Conservation (phyloP, 1,140 invertebrate genomes). For the Drosophila santomea region DNA sequence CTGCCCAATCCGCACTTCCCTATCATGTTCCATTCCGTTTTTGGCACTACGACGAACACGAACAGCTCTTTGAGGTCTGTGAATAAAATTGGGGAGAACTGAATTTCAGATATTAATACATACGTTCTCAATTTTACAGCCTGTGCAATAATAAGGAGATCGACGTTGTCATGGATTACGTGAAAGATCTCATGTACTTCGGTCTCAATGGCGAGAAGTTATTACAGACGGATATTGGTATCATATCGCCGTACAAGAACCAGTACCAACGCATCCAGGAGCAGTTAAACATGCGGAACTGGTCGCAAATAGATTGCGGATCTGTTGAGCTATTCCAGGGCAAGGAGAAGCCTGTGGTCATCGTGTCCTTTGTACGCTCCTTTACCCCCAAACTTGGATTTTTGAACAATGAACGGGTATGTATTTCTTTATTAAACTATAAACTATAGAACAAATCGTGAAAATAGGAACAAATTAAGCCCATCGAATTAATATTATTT, state of each 20-base stretch:
- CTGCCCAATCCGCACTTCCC: conserved; percentile 86
- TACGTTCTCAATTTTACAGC: conserved; percentile 15
- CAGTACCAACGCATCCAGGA: conserved; percentile 87
- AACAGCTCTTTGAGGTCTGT: conserved; percentile 67
- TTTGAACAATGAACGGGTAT: conserved; percentile 89
- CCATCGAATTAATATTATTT: background rate
- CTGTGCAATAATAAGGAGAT: conserved; percentile 86
- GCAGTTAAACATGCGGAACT: conserved; percentile 72
- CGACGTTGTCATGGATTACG: conserved; percentile 86
- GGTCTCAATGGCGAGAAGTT: conserved; percentile 85
- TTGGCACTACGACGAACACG: conserved; percentile 79
- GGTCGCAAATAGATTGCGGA: conserved; percentile 88
- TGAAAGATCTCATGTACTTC: conserved; percentile 84
- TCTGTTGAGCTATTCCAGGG: conserved; percentile 95
- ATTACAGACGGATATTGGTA: conserved; percentile 89
- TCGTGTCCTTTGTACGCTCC: conserved; percentile 92
- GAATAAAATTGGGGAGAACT: background rate
- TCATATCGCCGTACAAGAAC: conserved; percentile 93
- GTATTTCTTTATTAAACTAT: conserved; percentile 21
- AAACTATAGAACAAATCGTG: background rate
- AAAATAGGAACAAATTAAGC: background rate
- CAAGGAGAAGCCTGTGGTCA: conserved; percentile 91
- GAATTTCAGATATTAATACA: background rate
- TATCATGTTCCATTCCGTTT: conserved; percentile 88
- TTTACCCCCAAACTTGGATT: conserved; percentile 89